Evolutionary conservation across 2,888 invertebrate genomes (phyloP), one percentile per base, ranked within the genome.

Genomic region (Polyommatus iphigenia): DNA sequence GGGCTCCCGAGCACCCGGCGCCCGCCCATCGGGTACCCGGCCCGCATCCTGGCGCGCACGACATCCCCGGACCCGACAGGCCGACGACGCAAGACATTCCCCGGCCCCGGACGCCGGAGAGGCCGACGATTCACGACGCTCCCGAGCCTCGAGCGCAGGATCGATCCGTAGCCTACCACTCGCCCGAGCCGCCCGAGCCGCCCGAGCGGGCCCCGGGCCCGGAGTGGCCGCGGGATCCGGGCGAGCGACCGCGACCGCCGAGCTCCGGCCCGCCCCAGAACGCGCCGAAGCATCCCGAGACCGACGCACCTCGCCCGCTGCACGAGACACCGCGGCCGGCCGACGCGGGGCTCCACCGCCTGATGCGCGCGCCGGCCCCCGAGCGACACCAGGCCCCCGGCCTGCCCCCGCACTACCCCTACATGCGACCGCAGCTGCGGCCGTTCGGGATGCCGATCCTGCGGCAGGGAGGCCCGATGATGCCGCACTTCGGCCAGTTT

Each of bases 401-500:
- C 71, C 81, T 77, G 80, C 80, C 72, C 76, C 81, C 81, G 10
- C 82, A 80, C 81, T 82, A 81, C 79, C 81, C 80, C 75, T 81
- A 79, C 78, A 78, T 80, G 81, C 32, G 84, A 67, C 79, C 78
- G 54, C 83, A 76, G 72, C 80, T 77, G 79, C 81, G 80, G 59
- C 83, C 80, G 71, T 82, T 79, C 81, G 82, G 78, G 78, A 80
- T 78, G 79, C 83, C 78, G 79, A 80, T 81, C 59, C 80, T 80
- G 77, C 82, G 79, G 80, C 77, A 81, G 78, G 81, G 84, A 82
- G 79, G 80, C 32, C 81, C 79, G 29, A 46, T 78, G 24, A 57
- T 78, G 20, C 79, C 76, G 54, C 81, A 84, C 54, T 81, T 78
- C 79, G 82, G 71, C 79, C 83, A 54, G 77, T 84, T 79, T 83